Conservation (phyloP, 2,797 vertebrate species). For the Rhinichthys osculus region DNA sequence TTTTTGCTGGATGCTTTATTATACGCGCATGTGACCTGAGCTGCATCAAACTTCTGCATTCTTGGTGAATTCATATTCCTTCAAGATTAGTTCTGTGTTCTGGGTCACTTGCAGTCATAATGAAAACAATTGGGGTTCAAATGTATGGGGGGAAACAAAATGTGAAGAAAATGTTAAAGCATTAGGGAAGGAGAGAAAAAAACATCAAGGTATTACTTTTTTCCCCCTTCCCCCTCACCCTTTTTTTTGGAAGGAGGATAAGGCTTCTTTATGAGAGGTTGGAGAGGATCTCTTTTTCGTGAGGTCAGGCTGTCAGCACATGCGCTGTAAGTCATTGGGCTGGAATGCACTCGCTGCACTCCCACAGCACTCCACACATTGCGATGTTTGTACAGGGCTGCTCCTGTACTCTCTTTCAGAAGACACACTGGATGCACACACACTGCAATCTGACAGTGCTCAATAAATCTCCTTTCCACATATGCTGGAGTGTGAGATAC, state of each 20-base stretch:
- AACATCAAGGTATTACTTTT: not conserved
- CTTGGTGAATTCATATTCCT: constrained; percentile 9
- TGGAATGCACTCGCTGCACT: constrained; percentile 44
- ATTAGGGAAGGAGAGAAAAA: not conserved
- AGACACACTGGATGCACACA: constrained; percentile 32
- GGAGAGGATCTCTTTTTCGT: constrained; percentile 30
- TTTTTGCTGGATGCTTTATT: constrained; percentile 4
- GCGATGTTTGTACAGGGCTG: constrained; percentile 34
- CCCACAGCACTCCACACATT: constrained; percentile 23
- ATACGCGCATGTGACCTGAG: not conserved
- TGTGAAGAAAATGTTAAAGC: not conserved
- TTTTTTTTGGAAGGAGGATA: not conserved
- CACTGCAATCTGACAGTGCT: constrained; percentile 19
- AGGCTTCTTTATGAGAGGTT: constrained; percentile 36
- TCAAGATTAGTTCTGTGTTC: constrained; percentile 12
- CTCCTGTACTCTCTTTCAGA: constrained; percentile 37
- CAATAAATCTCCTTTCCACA: constrained; percentile 18
- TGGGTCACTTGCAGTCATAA: constrained; percentile 34
- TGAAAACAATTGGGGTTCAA: constrained; percentile 9
- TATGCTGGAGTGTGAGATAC: constrained; percentile 22
- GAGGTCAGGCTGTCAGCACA: constrained; percentile 52
- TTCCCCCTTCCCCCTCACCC: not conserved
- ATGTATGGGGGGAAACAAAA: not conserved
- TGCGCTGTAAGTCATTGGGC: constrained; percentile 55
- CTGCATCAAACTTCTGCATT: not conserved